A percentile compares a stretch with the other conserved stretches of the same genome.
Evolutionary conservation across 1,140 invertebrate species (phyloP).

Genomic region (Cydia amplana): DNA sequence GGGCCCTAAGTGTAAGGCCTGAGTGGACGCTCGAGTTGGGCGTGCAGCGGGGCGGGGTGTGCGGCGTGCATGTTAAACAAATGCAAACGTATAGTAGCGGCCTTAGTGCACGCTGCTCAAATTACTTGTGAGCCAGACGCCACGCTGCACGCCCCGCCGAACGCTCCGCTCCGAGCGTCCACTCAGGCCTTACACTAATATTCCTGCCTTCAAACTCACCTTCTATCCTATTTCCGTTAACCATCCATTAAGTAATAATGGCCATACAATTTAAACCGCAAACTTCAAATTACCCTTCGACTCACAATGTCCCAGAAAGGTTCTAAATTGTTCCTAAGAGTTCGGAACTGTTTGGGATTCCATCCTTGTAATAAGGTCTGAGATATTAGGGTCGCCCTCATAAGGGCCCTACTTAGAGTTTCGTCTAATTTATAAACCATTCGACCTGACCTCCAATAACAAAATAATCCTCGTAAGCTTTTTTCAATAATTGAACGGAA

Average conservation of each 20-base stretch:
- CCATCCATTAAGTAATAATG: slow-evolving; percentile 27
- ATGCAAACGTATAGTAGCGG: no score
- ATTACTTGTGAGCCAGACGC: no score
- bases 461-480: slow-evolving; percentile 23
- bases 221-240: neutral
- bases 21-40: no score
- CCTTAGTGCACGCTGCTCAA: no score
- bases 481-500: slow-evolving; percentile 17
- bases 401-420: slow-evolving; percentile 22
- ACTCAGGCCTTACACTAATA: no score
- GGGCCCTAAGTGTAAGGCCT: no score
- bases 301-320: slow-evolving; percentile 36
- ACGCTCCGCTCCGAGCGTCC: no score
- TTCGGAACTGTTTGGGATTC: slow-evolving; percentile 40
- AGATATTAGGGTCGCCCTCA: slow-evolving; percentile 44
- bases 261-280: slow-evolving; percentile 34
- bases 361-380: slow-evolving; percentile 46
- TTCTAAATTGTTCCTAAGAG: slow-evolving; percentile 48
- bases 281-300: slow-evolving; percentile 44
- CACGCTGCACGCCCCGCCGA: no score
- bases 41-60: no score
- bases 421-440: slow-evolving; percentile 39
- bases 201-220: neutral
- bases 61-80: no score
- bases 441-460: slow-evolving; percentile 21